phyloP scores from a whole-genome alignment of 2,888 invertebrate genomes.

The Galerucella pusilla region DNA sequence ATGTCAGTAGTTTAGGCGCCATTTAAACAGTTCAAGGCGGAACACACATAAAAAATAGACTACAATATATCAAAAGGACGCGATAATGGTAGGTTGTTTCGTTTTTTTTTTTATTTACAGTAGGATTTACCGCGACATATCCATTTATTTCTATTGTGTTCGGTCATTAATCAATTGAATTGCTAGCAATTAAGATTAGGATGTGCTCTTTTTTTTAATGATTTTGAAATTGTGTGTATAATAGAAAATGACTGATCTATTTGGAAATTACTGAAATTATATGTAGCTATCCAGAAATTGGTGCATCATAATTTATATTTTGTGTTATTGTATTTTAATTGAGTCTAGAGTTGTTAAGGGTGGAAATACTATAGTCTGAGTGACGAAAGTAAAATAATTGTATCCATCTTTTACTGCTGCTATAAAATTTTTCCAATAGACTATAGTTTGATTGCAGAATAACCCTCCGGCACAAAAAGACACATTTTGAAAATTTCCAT shows the following conservation, averaged over 20 bases:
- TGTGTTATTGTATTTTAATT: too few relatives aligned
- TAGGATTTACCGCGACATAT: background rate
- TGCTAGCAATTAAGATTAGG: background rate
- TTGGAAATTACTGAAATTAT: too few relatives aligned
- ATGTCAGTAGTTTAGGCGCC: slow-evolving; percentile 35
- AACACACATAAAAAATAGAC: slow-evolving; percentile 14
- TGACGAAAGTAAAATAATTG: too few relatives aligned
- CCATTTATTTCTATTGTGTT: slow-evolving; percentile 3
- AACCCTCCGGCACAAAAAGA: too few relatives aligned
- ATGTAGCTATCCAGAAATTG: background rate
- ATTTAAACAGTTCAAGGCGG: slow-evolving; percentile 31
- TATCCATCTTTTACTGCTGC: too few relatives aligned
- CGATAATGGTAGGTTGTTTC: slow-evolving; percentile 15
- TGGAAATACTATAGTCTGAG: too few relatives aligned
- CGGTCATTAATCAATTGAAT: background rate
- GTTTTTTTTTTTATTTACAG: background rate
- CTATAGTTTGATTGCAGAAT: too few relatives aligned
- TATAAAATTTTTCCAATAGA: too few relatives aligned
- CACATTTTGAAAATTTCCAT: too few relatives aligned
- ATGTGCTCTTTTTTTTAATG: background rate
- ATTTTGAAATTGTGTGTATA: background rate
- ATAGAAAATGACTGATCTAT: too few relatives aligned
- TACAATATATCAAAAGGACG: slow-evolving; percentile 26
- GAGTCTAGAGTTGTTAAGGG: too few relatives aligned
- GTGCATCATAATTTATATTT: too few relatives aligned